Base-by-base conservation (phyloP, 2,113 vertebrate species). In the Blennius ocellaris region DNA sequence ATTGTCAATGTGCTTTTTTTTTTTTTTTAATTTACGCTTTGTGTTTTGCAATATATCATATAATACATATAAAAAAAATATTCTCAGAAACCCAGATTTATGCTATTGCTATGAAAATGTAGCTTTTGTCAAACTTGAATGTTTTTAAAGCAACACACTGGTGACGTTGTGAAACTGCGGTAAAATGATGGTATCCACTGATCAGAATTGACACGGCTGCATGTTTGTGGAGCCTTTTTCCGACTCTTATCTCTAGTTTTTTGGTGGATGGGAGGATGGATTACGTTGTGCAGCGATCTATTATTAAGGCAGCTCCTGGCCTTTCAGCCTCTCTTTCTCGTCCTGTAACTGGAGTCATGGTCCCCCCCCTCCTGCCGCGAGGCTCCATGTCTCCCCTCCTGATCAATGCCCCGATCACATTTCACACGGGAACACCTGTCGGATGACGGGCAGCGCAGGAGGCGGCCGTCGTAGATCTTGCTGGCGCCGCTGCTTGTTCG, bases 351-450 rank as follows among this genome's bases (percentile, higher is more conserved):
- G 2, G 66, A 90, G 66, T 55, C 30, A 0, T 6, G 4, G 48
- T 14, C 21, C 21, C 21, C 21, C 21, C 2, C 2, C 21, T 4
- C 21, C 21, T 4, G 21, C 21, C 2, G 21, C 21, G 21, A 30
- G 21, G 21, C 21, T 30, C 75, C 45, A 21, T 38, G 48, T 69
- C 57, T n/a, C 21, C 21, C 4, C 10, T 50, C 54, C 80, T 55
- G 78, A 77, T 87, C 83, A 69, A 83, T 76, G 79, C 50, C 50
- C 49, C 51, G 83, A 75, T 91, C 87, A 55, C 40, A 15, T 92
- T 87, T 85, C 89, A 85, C 60, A 69, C 11, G 73, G 75, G 63
- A 82, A 77, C 80, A 83, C 73, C 83, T 85, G 87, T 74, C 58
- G 37, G 55, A 56, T 16, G 0, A 48, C 4, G n/a, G n/a, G n/a